Evolutionary conservation across 2,797 vertebrate genomes (phyloP).

Genomic region (Phoebastria nigripes): DNA sequence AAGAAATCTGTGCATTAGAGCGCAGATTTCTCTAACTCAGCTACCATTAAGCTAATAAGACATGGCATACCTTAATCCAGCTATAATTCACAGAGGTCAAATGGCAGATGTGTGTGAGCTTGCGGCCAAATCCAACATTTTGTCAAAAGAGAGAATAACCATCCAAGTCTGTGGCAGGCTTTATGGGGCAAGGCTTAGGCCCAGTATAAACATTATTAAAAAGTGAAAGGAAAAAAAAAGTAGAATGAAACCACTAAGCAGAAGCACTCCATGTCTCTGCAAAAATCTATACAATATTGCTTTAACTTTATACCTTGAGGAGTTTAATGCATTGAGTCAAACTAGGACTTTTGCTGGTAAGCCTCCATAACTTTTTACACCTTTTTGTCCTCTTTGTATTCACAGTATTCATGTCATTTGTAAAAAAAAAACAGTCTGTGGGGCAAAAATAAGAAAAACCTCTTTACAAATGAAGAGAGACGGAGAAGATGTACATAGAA

Average conservation of each 20-base stretch:
- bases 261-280: not conserved
- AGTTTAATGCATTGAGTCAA: not conserved
- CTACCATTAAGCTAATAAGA: conserved; percentile 21
- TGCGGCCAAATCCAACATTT: not conserved
- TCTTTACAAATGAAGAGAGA: not conserved
- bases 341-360: not conserved
- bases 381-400: not conserved
- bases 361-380: not conserved
- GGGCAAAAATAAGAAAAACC: not conserved
- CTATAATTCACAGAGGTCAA: not conserved
- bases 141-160: not conserved
- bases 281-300: not conserved
- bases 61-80: conserved; percentile 18
- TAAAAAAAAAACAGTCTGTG: not conserved
- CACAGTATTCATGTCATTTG: not conserved
- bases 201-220: conserved; percentile 32
- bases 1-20: not conserved
- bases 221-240: not conserved
- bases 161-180: not conserved
- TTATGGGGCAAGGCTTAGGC: not conserved
- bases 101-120: not conserved
- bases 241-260: not conserved
- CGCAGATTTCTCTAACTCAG: not conserved
- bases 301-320: not conserved
- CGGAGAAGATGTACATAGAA: not conserved